A percentile compares a stretch with the other conserved stretches of the same genome.
Evolutionary conservation across 2,113 vertebrate genomes (phyloP).

Genomic region (Xyliphius kryptos): DNA sequence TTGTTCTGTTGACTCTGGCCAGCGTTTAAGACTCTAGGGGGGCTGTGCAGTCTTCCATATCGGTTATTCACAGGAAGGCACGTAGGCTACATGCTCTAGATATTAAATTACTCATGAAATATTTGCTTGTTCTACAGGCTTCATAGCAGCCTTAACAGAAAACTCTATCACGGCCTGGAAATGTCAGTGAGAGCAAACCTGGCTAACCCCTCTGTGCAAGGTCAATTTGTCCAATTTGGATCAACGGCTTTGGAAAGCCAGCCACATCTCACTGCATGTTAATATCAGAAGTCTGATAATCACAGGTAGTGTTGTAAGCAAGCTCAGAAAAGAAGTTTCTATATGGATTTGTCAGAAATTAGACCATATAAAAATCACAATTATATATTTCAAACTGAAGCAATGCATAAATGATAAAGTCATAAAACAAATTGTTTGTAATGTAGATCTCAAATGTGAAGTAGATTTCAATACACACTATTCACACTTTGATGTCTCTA

Average conservation of each 20-base stretch:
- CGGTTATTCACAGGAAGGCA: constrained; percentile 18
- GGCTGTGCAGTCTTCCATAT: constrained; percentile 13
- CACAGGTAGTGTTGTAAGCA: constrained; percentile 4
- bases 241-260: constrained; percentile 36
- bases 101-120: constrained; percentile 50
- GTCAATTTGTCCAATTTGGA: constrained; percentile 47
- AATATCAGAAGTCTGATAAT: constrained; percentile 23
- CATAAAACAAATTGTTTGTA: too few relatives aligned
- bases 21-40: constrained; percentile 3
- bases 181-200: constrained; percentile 29
- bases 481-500: too few relatives aligned
- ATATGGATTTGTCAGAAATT: too few relatives aligned
- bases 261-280: constrained; percentile 35
- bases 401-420: too few relatives aligned
- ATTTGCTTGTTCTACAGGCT: constrained; percentile 36
- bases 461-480: too few relatives aligned
- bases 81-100: constrained; percentile 35
- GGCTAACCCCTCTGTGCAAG: constrained; percentile 39
- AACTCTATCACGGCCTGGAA: constrained; percentile 26
- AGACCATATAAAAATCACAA: too few relatives aligned
- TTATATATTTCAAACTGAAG: too few relatives aligned
- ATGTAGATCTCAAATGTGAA: too few relatives aligned
- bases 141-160: constrained; percentile 20
- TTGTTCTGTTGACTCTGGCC: constrained; percentile 5
- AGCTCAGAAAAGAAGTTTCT: neutral